Base-by-base conservation (phyloP, 2,888 invertebrate species). In the Melikaiella ostensackeni region DNA sequence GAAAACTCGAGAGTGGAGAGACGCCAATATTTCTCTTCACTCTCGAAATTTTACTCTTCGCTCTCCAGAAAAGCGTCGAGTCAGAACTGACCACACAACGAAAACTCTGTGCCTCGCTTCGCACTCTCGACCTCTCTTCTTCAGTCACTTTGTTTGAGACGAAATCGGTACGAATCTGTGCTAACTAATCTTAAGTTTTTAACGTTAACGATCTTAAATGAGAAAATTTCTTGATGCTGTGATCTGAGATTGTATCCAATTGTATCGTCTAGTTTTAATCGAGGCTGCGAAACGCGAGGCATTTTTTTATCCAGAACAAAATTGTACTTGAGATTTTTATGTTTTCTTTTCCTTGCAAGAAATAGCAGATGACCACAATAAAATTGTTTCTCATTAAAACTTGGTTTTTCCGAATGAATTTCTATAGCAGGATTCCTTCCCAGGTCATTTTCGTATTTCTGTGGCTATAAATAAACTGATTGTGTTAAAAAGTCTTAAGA, bases 31-130 rank as follows among this genome's bases (percentile, higher is more conserved):
- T 70, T 55, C 46, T 70, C 50, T 46, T 55, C 9, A n/a, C 30
- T 70, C n/a, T 30, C 30, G 33, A 50, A n/a, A 70, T 33, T 70
- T 70, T 70, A n/a, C 13, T 50, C 33, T 55, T 30, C n/a, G 70
- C 50, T 7, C 9, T 19, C n/a, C 30, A 30, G 33, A 70, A 55
- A 50, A 50, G 30, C 27, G 24, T 81, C 57, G 78, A 79, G 82
- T 83, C 80, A 81, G 79, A 64, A 84, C 73, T 79, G 80, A 84
- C 77, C 66, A 66, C 59, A 83, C 84, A 82, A 83, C 82, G 84
- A 84, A 84, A 81, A 84, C 81, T 81, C 82, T 81, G 84, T 85
- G 86, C 85, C 86, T 86, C 83, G 84, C 86, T 85, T 85, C 82
- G 84, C 84, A 84, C 84, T 85, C 85, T 85, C 81, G 82, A 82